These are phyloP conservation scores for Xyliphius kryptos DNA, from an alignment of 2,113 vertebrate species.

Conservation along the genomic window DNA sequence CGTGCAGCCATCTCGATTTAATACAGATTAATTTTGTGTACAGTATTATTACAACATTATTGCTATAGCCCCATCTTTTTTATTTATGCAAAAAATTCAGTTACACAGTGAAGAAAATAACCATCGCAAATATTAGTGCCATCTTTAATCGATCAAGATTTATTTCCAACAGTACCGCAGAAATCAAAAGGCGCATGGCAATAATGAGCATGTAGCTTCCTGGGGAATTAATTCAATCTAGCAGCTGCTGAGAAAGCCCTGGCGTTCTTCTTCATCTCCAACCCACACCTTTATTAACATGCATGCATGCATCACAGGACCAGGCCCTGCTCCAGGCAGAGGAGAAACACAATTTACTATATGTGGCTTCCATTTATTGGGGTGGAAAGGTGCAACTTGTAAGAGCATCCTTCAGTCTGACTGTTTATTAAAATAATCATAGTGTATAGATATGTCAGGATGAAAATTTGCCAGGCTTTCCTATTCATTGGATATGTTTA, in stretches of 20 bases:
- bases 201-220: constrained; percentile 42
- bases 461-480: neutral
- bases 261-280: constrained; percentile 17
- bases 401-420: constrained; percentile 19
- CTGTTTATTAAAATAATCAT: constrained; percentile 14
- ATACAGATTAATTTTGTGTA: too few species aligned
- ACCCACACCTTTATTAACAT: constrained; percentile 45
- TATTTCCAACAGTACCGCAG: constrained; percentile 30
- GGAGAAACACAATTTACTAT: constrained; percentile 28
- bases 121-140: constrained; percentile 34
- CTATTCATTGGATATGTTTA: too few species aligned
- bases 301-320: constrained; percentile 28
- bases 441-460: constrained; percentile 10
- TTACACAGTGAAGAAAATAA: constrained; percentile 32
- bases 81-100: constrained; percentile 27
- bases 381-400: constrained; percentile 17
- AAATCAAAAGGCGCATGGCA: constrained; percentile 35
- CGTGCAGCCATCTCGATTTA: too few species aligned
- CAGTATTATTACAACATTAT: constrained; percentile 1
- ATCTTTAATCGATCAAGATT: constrained; percentile 40
- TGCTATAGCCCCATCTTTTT: constrained; percentile 11
- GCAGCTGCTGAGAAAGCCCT: constrained; percentile 9
- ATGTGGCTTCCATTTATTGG: constrained; percentile 23
- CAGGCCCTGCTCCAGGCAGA: constrained; percentile 28
- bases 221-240: constrained; percentile 41